Conservation (phyloP, 2,797 vertebrate species). For the Sebastiscus albofasciatus region DNA sequence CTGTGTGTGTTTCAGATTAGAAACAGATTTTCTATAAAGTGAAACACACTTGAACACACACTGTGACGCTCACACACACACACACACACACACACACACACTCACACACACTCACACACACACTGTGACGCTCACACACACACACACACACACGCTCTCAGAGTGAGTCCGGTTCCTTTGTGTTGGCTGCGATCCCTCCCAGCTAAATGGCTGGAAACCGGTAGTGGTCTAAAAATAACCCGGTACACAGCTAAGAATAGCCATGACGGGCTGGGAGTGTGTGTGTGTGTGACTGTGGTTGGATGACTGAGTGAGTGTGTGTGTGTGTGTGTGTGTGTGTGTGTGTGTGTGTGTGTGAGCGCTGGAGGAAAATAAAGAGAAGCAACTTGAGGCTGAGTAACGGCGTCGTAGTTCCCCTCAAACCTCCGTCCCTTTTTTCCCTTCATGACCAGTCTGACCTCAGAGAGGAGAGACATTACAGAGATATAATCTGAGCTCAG, state of each 20-base stretch:
- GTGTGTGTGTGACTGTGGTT: constrained; percentile 33
- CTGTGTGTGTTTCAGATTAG: constrained; percentile 50
- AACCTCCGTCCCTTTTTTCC: neutral
- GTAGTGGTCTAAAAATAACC: constrained; percentile 78
- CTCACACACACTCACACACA: too few species aligned
- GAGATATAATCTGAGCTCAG: too few species aligned
- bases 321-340: constrained; percentile 26
- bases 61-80: constrained; percentile 2
- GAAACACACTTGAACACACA: neutral
- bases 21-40: constrained; percentile 65
- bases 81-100: too few species aligned
- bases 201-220: constrained; percentile 79
- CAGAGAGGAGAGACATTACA: too few species aligned
- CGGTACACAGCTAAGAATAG: constrained; percentile 76
- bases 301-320: constrained; percentile 43
- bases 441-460: too few species aligned
- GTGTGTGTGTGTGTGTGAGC: constrained; percentile 44
- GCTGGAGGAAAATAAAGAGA: constrained; percentile 51
- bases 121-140: neutral
- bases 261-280: constrained; percentile 50
- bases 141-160: constrained; percentile 27
- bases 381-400: constrained; percentile 49
- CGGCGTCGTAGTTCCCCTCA: neutral
- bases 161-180: constrained; percentile 77
- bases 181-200: constrained; percentile 74